These are phyloP conservation scores for Bostrychus sinensis DNA, from an alignment of 2,113 vertebrate species.

Conservation along the genomic window DNA sequence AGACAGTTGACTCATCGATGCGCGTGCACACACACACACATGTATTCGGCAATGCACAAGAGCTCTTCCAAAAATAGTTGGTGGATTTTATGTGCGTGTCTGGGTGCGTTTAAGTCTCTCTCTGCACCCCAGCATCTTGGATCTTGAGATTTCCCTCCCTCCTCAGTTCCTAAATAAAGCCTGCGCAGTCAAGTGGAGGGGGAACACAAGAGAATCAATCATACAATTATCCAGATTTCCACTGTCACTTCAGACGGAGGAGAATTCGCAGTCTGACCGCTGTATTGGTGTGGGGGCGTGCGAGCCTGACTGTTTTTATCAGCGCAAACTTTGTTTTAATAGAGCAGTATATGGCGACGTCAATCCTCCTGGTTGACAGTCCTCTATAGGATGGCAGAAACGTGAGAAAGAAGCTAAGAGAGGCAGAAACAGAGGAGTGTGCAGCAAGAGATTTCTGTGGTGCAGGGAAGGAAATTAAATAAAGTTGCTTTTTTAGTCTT, in stretches of 20 bases:
- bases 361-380: slow-evolving; percentile 37
- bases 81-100: slow-evolving; percentile 45
- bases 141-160: slow-evolving; percentile 62
- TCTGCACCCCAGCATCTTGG: slow-evolving; percentile 53
- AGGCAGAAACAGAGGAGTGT: background rate
- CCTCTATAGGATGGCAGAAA: slow-evolving; percentile 24
- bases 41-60: slow-evolving; percentile 48
- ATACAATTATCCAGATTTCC: slow-evolving; percentile 78
- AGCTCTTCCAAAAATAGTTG: slow-evolving; percentile 63
- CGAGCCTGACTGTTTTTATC: slow-evolving; percentile 55
- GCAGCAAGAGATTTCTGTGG: slow-evolving; percentile 35
- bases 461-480: slow-evolving; percentile 30
- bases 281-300: slow-evolving; percentile 42
- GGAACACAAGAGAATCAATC: slow-evolving; percentile 76
- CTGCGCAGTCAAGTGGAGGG: slow-evolving; percentile 65
- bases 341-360: slow-evolving; percentile 39
- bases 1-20: slow-evolving; percentile 67
- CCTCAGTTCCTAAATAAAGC: slow-evolving; percentile 68
- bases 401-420: slow-evolving; percentile 25
- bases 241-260: slow-evolving; percentile 68
- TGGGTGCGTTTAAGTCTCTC: slow-evolving; percentile 49
- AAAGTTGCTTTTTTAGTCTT: slow-evolving; percentile 33
- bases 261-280: slow-evolving; percentile 48
- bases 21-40: slow-evolving; percentile 36
- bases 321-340: slow-evolving; percentile 61